Evolutionary conservation across 1,140 invertebrate species (phyloP).

Genomic region (Hesperophylax magnus): DNA sequence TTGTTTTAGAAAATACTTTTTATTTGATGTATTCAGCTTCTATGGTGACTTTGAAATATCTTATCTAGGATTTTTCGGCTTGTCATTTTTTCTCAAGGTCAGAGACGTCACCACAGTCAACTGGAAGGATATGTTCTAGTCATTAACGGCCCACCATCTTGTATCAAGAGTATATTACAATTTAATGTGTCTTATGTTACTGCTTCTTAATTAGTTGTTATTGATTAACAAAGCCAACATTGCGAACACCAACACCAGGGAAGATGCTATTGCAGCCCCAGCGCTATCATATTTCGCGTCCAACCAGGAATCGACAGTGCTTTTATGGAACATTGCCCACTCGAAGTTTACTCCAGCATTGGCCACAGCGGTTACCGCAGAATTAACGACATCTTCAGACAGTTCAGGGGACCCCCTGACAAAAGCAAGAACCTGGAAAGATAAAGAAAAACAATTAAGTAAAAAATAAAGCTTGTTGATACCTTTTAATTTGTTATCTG

Average conservation of each 20-base stretch:
- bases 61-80: too few species aligned
- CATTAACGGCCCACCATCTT: too few species aligned
- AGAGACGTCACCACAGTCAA: too few species aligned
- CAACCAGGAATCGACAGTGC: slow-evolving; percentile 6
- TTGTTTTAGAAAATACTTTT: too few species aligned
- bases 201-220: slow-evolving; percentile 64
- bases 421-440: not conserved
- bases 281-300: slow-evolving; percentile 7
- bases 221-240: slow-evolving; percentile 64
- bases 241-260: slow-evolving; percentile 73
- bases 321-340: slow-evolving; percentile 5
- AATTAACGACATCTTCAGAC: not conserved
- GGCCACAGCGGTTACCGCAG: not conserved
- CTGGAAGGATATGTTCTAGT: too few species aligned
- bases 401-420: not conserved
- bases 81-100: too few species aligned
- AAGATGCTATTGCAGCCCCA: slow-evolving; percentile 67
- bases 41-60: too few species aligned
- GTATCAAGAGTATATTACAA: not conserved
- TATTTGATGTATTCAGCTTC: too few species aligned
- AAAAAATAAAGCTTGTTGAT: too few species aligned
- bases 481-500: too few species aligned
- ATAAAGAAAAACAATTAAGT: too few species aligned
- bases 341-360: not conserved
- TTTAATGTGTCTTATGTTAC: too few species aligned